Conservation (phyloP, 2,113 vertebrate genomes). For the Myodes glareolus region DNA sequence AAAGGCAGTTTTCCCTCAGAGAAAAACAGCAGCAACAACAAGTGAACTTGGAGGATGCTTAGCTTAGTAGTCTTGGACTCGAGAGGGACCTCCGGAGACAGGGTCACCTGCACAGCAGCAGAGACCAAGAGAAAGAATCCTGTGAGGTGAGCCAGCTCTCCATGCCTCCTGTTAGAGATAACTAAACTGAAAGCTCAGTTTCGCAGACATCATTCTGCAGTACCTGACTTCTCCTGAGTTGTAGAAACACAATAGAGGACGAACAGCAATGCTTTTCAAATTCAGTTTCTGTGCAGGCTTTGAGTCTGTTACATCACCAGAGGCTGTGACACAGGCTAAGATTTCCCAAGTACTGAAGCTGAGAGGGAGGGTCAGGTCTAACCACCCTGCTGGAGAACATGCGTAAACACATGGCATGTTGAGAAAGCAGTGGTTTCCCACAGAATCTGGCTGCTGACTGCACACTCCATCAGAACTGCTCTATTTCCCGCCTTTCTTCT, state of each 20-base stretch:
- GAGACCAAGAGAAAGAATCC: neutral
- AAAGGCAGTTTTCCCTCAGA: neutral
- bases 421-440: conserved; percentile 60
- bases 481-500: neutral
- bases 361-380: conserved; percentile 63
- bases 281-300: conserved; percentile 6
- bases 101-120: neutral
- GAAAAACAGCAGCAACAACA: neutral
- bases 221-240: neutral
- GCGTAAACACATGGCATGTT: neutral
- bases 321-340: conserved; percentile 46
- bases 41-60: neutral
- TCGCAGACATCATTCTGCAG: neutral
- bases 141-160: neutral
- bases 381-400: conserved; percentile 46
- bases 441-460: conserved; percentile 35
- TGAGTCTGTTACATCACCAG: conserved; percentile 43
- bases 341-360: conserved; percentile 62
- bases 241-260: conserved; percentile 46
- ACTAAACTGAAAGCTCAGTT: neutral
- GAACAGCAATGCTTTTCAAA: conserved; percentile 36
- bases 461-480: conserved; percentile 6
- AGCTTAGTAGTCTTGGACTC: neutral
- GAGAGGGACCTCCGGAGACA: neutral
- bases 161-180: neutral